Conservation (phyloP, 2,888 invertebrate species). For the Andrena marginata region DNA sequence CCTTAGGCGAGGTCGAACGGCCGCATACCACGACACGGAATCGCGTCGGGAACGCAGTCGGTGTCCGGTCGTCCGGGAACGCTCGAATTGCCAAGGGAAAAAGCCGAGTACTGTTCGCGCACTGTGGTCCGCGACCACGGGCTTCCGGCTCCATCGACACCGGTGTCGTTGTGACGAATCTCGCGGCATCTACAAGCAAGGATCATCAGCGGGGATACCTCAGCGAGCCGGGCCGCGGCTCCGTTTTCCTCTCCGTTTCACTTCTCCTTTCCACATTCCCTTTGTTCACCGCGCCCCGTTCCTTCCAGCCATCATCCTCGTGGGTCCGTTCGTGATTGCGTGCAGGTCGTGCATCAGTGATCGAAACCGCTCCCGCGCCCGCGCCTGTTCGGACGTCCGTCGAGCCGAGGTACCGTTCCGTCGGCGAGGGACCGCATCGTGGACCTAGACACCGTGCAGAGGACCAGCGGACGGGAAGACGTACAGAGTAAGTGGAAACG, state of each 20-base stretch:
- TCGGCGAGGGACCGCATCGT: background rate
- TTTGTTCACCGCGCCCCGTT: slow-evolving; percentile 34
- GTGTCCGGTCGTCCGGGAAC: slow-evolving; percentile 71
- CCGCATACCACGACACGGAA: slow-evolving; percentile 83
- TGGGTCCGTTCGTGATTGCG: slow-evolving; percentile 27
- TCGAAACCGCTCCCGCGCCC: background rate
- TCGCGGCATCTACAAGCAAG: background rate
- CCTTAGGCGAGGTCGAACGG: slow-evolving; percentile 84
- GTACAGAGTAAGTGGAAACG: slow-evolving; percentile 44
- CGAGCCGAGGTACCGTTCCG: background rate
- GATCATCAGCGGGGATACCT: background rate
- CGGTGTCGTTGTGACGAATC: slow-evolving; percentile 5
- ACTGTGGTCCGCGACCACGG: slow-evolving; percentile 18
- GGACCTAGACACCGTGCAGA: background rate
- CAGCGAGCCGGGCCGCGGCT: slow-evolving; percentile 15
- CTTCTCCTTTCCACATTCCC: slow-evolving; percentile 51
- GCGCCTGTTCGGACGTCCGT: background rate
- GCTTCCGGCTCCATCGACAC: slow-evolving; percentile 35
- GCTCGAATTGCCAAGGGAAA: slow-evolving; percentile 46
- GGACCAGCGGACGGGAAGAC: no score
- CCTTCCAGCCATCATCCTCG: slow-evolving; percentile 40
- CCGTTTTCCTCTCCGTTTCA: slow-evolving; percentile 53
- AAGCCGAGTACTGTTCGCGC: background rate
- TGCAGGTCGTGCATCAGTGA: slow-evolving; percentile 38
- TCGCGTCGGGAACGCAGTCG: slow-evolving; percentile 81